phyloP scores from a whole-genome alignment of 2,113 vertebrate genomes.

The Apus apus region DNA sequence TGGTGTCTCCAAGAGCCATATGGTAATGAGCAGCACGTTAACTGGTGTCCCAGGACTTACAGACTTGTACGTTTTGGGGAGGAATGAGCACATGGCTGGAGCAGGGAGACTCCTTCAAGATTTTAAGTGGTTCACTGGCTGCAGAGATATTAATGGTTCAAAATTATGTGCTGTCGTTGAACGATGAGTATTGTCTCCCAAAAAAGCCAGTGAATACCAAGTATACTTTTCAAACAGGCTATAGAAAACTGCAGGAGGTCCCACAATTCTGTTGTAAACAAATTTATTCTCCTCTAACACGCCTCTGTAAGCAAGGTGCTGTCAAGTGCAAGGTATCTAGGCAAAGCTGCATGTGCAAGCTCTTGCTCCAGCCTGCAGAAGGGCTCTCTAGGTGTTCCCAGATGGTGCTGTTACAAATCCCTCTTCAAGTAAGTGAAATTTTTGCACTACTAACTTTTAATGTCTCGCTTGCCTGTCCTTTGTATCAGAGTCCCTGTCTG shows the following conservation, averaged over 20 bases:
- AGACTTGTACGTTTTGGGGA: neutral
- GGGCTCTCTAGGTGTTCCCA: slow-evolving; percentile 33
- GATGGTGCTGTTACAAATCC: neutral
- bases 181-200: slow-evolving; percentile 32
- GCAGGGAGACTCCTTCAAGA: neutral
- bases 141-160: neutral
- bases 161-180: slow-evolving; percentile 2
- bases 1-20: neutral
- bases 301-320: neutral
- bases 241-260: slow-evolving; percentile 23
- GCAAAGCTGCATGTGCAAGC: neutral
- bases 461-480: neutral
- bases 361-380: slow-evolving; percentile 30
- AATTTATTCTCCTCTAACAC: neutral
- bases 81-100: neutral
- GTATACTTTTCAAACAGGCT: slow-evolving; percentile 35
- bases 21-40: neutral
- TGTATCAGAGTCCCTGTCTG: neutral
- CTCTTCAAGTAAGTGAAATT: slow-evolving; percentile 46
- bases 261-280: slow-evolving; percentile 36
- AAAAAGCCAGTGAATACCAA: slow-evolving; percentile 36
- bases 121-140: neutral
- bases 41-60: neutral
- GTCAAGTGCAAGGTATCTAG: neutral
- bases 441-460: slow-evolving; percentile 14